Evolutionary conservation across 2,888 invertebrate species (phyloP), one percentile per base, ranked within the genome.

Genomic region (Linhomoeus sp.): DNA sequence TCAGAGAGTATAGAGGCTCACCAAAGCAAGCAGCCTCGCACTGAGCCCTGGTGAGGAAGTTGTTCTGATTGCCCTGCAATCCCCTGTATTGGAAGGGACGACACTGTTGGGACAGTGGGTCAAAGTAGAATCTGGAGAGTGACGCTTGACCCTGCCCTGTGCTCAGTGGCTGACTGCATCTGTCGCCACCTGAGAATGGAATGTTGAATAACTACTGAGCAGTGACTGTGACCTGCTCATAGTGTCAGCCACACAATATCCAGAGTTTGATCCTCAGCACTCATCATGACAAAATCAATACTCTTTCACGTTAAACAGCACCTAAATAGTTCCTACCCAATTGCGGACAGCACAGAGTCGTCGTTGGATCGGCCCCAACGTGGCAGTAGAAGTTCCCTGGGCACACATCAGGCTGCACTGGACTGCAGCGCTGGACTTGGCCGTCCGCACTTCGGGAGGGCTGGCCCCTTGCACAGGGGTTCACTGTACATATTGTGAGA

Each of bases 321-420:
- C n/a, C n/a, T n/a, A n/a, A 12, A 15, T 20, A 43, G 7, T 9
- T 5, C 29, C 12, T 12, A 48, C 45, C 44, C 14, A 33, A 23
- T 23, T 24, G 9, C 17, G 40, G 49, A 20, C 49, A 49, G 42
- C 49, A 49, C n/a, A 41, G 12, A 1, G 49, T 42, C 2, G 45
- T 49, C n/a, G n/a, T 46, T 26, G 7, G 37, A 19, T 25, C 49
- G 25, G 54, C 54, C 26, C 63, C 63, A 41, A 62, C 52, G 47
- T 63, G 63, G 46, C 63, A 63, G 60, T 60, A 62, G 46, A 60
- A 54, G 41, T 54, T 54, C n/a, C 52, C 45, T 1, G 62, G 62
- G 33, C 62, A 62, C 14, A 45, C 35, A 24, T 45, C 39, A 1
- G 58, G 57, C 51, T 57, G 59, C 7, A 56, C 54, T 1, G 60